phyloP scores from a whole-genome alignment of 2,888 invertebrate genomes.

The Mechanitis mazaeus region DNA sequence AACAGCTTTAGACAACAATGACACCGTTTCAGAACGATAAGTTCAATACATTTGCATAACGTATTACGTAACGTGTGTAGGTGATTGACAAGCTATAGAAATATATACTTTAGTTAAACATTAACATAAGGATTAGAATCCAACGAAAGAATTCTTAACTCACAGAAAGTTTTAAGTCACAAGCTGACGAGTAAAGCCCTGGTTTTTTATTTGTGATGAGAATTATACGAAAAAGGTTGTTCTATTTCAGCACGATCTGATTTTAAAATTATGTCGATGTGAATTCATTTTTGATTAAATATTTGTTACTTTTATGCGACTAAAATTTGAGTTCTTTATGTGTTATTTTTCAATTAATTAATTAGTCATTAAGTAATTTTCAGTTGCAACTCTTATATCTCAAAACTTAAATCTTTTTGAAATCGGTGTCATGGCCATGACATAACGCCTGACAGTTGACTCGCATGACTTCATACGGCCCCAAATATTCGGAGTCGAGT shows the following conservation, averaged over 20 bases:
- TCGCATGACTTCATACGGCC: constrained; percentile 41
- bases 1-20: background rate
- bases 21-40: constrained; percentile 4
- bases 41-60: constrained; percentile 30
- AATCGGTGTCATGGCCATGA: constrained; percentile 59
- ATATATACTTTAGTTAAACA: background rate
- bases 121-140: background rate
- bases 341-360: too few relatives aligned
- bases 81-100: constrained; percentile 38
- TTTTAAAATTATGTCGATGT: too few relatives aligned
- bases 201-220: background rate
- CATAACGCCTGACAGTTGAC: constrained; percentile 49
- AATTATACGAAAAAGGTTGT: background rate
- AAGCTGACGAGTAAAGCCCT: constrained; percentile 31
- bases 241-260: too few relatives aligned
- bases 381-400: constrained; percentile 8
- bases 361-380: too few relatives aligned
- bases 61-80: constrained; percentile 47
- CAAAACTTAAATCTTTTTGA: constrained; percentile 22
- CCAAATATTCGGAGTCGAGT: constrained; percentile 4
- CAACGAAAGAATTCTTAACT: background rate
- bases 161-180: constrained; percentile 22
- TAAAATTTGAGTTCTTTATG: too few relatives aligned
- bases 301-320: too few relatives aligned
- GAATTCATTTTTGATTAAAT: too few relatives aligned